Base-by-base conservation (phyloP, 1,140 invertebrate genomes). In the Macrocentrus cingulum region DNA sequence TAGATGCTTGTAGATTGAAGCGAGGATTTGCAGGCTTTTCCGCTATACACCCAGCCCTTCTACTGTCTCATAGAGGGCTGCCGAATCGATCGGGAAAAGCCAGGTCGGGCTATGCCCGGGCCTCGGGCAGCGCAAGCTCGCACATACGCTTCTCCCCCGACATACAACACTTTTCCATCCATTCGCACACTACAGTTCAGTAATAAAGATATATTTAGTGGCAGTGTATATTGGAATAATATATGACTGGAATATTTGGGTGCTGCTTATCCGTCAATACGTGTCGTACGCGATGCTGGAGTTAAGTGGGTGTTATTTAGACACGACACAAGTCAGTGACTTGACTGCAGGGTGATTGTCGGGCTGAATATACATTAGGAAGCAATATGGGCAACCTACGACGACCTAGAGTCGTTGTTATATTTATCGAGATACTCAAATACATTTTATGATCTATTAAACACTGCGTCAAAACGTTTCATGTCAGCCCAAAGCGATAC, bases 371-470 rank as follows among this genome's bases (percentile, higher is more conserved):
- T 39, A 49, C 36, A 50, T 50, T 36, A 23, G 50, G 36, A 25
- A 50, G 36, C 36, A 57, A 50, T 49, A 50, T 60, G 59, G 56
- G 59, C 48, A 61, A 60, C 56, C 46, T 60, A 42, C 44, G 54
- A 49, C 56, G 66, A 62, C 65, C 66, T 67, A 71, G 70, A 75
- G 71, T 58, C 62, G 62, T 76, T 70, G 72, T 77, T 77, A 76
- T 77, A 78, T 79, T 77, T 78, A 79, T 76, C 76, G 74, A 68
- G 72, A 77, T 68, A 79, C 74, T 78, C 67, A 76, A 79, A 70
- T 71, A 67, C 59, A 62, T 63, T 77, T 79, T 79, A 79, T 61
- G 76, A 76, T 76, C 75, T 79, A 76, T 78, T 78, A 78, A 79
- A 73, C 64, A 74, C 69, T 70, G 61, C 69, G 70, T 71, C 71